phyloP scores from a whole-genome alignment of 2,888 invertebrate species.

The Dexiosoma caninum region DNA sequence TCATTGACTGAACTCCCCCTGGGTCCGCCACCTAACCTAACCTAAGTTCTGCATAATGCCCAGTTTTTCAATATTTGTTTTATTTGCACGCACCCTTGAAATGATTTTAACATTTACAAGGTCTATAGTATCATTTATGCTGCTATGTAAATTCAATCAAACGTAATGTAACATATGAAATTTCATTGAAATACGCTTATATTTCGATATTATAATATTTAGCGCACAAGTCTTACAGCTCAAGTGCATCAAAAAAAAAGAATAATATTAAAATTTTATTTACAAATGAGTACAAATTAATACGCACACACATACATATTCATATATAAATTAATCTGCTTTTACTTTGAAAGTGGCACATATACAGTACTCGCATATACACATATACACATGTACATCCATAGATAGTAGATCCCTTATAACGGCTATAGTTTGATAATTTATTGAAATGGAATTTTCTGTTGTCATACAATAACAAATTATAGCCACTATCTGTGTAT shows the following conservation, averaged over 20 bases:
- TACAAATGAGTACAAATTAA: not conserved
- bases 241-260: conserved; percentile 12
- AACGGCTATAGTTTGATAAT: conserved; percentile 54
- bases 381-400: not conserved
- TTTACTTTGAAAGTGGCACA: no score
- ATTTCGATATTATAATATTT: conserved; percentile 29
- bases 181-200: not conserved
- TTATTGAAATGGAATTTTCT: conserved; percentile 62
- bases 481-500: conserved; percentile 61
- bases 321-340: no score
- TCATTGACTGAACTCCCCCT: no score
- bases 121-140: no score
- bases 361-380: no score
- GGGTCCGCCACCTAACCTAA: no score
- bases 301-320: not conserved
- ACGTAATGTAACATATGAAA: not conserved
- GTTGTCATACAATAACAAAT: conserved; percentile 64
- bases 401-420: conserved; percentile 9
- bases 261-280: conserved; percentile 17
- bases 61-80: no score
- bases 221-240: not conserved
- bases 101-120: no score
- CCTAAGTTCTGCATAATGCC: no score
- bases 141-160: no score
- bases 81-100: no score